Percentiles rank a stretch among this genome's conserved stretches.
phyloP scores from a whole-genome alignment of 2,113 vertebrate species.

The Electrona antarctica region DNA sequence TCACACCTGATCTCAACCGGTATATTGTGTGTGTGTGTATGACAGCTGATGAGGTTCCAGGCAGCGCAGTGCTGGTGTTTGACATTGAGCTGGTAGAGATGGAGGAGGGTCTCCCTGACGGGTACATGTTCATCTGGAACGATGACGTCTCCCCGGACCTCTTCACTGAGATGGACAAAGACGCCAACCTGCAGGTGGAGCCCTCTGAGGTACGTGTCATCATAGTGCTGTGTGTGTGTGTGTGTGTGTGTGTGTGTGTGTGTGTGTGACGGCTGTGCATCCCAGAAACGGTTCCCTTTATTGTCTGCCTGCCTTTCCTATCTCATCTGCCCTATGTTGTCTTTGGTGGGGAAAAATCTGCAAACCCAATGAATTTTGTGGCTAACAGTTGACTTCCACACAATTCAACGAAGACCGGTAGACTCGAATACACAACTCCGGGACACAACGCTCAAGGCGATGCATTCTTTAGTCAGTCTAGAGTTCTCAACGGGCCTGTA shows the following conservation, averaged over 20 bases:
- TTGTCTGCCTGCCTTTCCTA: neutral
- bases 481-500: no score
- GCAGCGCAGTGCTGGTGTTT: conserved; percentile 93
- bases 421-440: no score
- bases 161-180: conserved; percentile 92
- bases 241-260: no score
- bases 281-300: neutral
- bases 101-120: conserved; percentile 93
- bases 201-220: conserved; percentile 84
- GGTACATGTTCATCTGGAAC: conserved; percentile 99
- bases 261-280: neutral
- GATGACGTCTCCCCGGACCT: conserved; percentile 89
- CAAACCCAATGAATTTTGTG: neutral
- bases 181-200: conserved; percentile 84
- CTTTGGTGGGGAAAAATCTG: no score
- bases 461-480: no score
- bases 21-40: neutral
- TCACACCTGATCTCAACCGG: no score
- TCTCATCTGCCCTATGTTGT: no score
- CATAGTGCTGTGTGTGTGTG: no score
- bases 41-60: conserved; percentile 91
- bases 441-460: no score
- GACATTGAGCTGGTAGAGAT: conserved; percentile 90
- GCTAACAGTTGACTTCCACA: neutral
- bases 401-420: no score